A percentile compares a stretch with the other conserved stretches of the same genome.
These are phyloP conservation scores for Trochalopteron elliotii DNA, from an alignment of 2,113 vertebrate species.

Conservation along the genomic window DNA sequence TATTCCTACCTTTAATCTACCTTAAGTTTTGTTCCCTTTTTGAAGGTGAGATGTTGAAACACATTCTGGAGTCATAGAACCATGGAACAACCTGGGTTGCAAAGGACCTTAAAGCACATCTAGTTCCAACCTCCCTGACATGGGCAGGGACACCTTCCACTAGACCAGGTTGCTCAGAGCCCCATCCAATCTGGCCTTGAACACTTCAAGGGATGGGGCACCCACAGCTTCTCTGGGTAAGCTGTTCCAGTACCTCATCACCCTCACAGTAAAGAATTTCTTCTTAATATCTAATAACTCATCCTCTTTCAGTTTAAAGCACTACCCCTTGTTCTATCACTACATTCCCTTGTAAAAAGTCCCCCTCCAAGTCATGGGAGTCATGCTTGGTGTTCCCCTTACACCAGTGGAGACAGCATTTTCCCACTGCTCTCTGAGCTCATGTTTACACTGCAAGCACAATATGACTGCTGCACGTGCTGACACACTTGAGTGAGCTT, in stretches of 20 bases:
- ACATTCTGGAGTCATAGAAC: background rate
- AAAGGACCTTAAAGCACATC: background rate
- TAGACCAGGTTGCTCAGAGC: background rate
- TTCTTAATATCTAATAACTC: background rate
- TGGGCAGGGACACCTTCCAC: background rate
- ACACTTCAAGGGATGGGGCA: background rate
- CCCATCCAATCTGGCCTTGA: background rate
- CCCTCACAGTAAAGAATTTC: background rate
- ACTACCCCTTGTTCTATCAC: background rate
- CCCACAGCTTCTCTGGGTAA: background rate
- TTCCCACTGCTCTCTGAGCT: background rate
- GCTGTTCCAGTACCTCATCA: background rate
- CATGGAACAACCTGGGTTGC: background rate
- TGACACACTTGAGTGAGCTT: background rate
- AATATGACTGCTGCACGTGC: accelerated
- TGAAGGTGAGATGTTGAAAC: background rate
- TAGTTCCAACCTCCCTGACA: background rate
- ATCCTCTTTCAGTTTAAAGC: background rate
- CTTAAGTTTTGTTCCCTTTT: background rate
- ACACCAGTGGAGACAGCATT: background rate
- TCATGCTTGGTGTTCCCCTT: background rate
- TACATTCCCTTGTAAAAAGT: background rate
- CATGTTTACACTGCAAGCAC: background rate
- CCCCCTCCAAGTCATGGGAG: background rate
- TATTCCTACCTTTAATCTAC: background rate